Evolutionary conservation across 2,113 vertebrate genomes (phyloP), one percentile per base, ranked within the genome.

Genomic region (Leptobrachium ailaonicum): DNA sequence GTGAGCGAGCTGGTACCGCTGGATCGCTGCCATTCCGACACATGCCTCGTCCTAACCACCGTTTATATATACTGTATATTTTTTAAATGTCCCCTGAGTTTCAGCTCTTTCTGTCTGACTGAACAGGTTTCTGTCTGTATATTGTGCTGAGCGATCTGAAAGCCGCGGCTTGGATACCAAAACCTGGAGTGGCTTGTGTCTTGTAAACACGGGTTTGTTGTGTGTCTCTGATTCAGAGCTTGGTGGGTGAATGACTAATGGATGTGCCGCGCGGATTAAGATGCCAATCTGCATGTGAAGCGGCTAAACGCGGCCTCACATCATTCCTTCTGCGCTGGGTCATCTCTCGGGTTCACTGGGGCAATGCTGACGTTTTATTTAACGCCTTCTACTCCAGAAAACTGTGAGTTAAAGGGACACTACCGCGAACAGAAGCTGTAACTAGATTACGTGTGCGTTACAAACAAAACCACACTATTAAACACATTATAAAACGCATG

Each of bases 261-360:
- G 6, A 13, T 13, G 62, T 67, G 9, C 2, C 32, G 44, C 9
- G 50, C 3, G 20, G 64, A 68, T 68, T 58, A 14, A 66, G 32
- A 69, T 77, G 66, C 75, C 75, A 6, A 41, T 56, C 64, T 12
- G 53, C 6, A 9, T 68, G 66, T 41, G 42, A 42, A 32, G 41
- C 3, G 64, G 66, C 66, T 77, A 68, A 68, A 68, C n/a, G 12
- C 53, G 75, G 66, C 64, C 53, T 68, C 75, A 77, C 75, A 68
- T 77, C 75, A 68, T 77, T 77, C 75, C 50, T 77, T 47, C 40
- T 13, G 1, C 10, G 2, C 50, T 14, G 75, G 9, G 41, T 77
- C 75, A 77, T 53, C 41, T 10, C 56, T 11, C 13, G 56, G 56
- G 56, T 60, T 60, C 56, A 60, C 56, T 2, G 11, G 56, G 56